Percentiles rank a stretch among this genome's conserved stretches.
Conservation (phyloP, 2,113 vertebrate species). For the Sturnira hondurensis region DNA sequence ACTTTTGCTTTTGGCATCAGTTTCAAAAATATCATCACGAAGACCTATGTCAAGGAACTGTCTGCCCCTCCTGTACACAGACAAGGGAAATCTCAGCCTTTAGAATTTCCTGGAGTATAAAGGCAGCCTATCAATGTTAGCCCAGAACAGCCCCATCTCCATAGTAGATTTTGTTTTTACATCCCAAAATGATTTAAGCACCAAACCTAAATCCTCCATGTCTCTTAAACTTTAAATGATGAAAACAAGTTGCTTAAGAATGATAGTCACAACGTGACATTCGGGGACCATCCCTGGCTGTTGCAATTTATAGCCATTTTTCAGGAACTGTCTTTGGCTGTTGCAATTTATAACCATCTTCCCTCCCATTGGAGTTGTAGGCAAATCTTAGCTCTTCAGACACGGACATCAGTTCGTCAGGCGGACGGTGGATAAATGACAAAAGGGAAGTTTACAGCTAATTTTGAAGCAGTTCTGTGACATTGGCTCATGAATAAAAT, state of each 20-base stretch:
- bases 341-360: conserved; percentile 32
- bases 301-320: conserved; percentile 21
- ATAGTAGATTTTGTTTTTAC: background rate
- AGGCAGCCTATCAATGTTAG: background rate
- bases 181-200: background rate
- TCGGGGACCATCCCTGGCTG: background rate
- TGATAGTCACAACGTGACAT: background rate
- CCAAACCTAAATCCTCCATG: background rate
- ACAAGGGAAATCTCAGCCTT: background rate
- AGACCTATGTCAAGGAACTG: background rate
- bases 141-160: background rate
- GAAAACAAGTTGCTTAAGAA: background rate
- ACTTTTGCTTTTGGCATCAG: background rate
- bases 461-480: conserved; percentile 40
- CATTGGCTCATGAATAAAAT: conserved; percentile 34
- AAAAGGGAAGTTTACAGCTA: conserved; percentile 32
- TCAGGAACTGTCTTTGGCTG: background rate
- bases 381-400: conserved; percentile 24
- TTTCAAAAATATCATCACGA: background rate
- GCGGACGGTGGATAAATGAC: conserved; percentile 10
- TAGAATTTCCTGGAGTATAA: background rate
- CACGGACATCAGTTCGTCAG: conserved; percentile 2
- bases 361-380: conserved; percentile 5
- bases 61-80: background rate
- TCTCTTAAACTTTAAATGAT: background rate